Evolutionary conservation across 2,888 invertebrate species (phyloP).

Genomic region (Drosophila glabriapex): DNA sequence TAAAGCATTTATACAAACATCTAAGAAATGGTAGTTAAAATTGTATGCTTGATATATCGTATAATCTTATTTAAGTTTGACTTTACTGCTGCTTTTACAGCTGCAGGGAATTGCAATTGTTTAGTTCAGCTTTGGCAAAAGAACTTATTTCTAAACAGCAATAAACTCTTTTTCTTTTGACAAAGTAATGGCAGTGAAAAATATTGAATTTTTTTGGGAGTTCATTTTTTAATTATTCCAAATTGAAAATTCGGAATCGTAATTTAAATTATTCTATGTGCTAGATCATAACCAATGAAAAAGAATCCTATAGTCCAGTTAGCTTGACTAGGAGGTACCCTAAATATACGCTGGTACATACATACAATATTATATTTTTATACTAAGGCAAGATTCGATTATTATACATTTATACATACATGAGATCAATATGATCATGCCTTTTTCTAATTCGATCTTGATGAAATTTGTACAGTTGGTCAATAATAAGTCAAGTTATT

Average conservation of each 20-base stretch:
- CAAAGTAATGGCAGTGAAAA: background rate
- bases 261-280: no score
- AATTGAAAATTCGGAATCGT: background rate
- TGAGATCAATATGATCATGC: background rate
- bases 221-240: background rate
- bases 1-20: constrained; percentile 8
- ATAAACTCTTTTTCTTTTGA: background rate
- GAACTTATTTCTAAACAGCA: background rate
- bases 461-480: background rate
- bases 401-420: background rate
- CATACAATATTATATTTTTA: background rate
- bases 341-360: background rate
- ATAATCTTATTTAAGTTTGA: constrained; percentile 8
- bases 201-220: background rate
- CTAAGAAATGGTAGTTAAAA: background rate
- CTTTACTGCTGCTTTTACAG: constrained; percentile 18
- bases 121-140: background rate
- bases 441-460: background rate
- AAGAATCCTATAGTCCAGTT: background rate
- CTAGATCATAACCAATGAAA: background rate
- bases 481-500: background rate
- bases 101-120: constrained; percentile 18
- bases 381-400: background rate
- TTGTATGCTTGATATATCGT: background rate
- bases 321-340: background rate